Percentiles rank a stretch among this genome's conserved stretches.
Evolutionary conservation across 1,140 invertebrate genomes (phyloP).

Genomic region (Drosophila subpulchrella): DNA sequence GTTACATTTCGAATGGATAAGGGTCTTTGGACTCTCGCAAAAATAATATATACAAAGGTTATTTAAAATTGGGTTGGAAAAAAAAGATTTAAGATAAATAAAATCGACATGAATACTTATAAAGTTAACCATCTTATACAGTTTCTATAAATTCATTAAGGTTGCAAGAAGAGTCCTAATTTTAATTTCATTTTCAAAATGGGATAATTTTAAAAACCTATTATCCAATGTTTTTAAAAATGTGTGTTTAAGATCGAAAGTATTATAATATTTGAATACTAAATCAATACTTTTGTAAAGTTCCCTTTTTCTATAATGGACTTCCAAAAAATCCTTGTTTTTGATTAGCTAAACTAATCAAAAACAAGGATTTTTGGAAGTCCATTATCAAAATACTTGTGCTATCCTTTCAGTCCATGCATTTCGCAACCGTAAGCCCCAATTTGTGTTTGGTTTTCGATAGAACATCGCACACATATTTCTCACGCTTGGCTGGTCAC

Average conservation of each 20-base stretch:
- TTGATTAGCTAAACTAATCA: too few relatives aligned
- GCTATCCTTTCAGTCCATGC: neutral
- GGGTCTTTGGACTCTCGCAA: neutral
- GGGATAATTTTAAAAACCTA: too few relatives aligned
- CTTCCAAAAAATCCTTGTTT: too few relatives aligned
- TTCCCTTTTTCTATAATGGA: too few relatives aligned
- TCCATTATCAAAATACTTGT: neutral
- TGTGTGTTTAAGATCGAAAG: too few relatives aligned
- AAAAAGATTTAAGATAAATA: neutral
- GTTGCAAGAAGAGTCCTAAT: too few relatives aligned
- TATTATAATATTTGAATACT: neutral
- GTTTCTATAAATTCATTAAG: too few relatives aligned
- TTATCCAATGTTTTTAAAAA: too few relatives aligned
- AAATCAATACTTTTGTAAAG: too few relatives aligned
- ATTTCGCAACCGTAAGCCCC: neutral
- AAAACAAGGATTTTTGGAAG: neutral
- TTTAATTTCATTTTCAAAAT: too few relatives aligned
- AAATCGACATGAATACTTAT: too few relatives aligned
- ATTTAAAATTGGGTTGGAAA: neutral
- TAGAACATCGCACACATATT: conserved; percentile 25
- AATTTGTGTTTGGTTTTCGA: conserved; percentile 15
- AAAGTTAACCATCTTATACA: too few relatives aligned
- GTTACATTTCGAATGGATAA: neutral
- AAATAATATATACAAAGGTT: neutral
- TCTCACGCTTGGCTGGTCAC: conserved; percentile 47